phyloP scores from a whole-genome alignment of 2,888 invertebrate genomes.

The Periphyllus acericola region DNA sequence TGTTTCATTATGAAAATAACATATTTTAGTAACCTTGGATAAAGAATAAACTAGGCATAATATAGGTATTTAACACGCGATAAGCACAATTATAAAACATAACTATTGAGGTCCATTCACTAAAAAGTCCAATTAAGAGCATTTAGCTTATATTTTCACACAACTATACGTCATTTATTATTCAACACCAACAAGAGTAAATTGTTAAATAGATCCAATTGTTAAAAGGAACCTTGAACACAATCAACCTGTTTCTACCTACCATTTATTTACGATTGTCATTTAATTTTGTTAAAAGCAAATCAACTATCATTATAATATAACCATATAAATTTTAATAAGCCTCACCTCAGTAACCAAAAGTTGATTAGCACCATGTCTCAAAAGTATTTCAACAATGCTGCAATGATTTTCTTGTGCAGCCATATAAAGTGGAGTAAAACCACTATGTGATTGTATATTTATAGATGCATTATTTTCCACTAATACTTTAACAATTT shows the following conservation, averaged over 20 bases:
- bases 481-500: conserved; percentile 90
- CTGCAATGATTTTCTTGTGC: conserved; percentile 96
- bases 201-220: conserved; percentile 49
- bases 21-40: conserved; percentile 36
- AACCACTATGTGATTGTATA: conserved; percentile 95
- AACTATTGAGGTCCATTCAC: conserved; percentile 39
- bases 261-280: conserved; percentile 30
- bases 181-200: conserved; percentile 54
- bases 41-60: not conserved
- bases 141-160: conserved; percentile 36
- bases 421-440: conserved; percentile 98
- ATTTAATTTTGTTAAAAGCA: conserved; percentile 25
- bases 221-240: conserved; percentile 49
- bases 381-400: conserved; percentile 89
- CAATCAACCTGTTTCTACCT: conserved; percentile 49
- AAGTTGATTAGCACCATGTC: conserved; percentile 94
- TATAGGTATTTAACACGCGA: conserved; percentile 16
- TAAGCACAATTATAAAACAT: conserved; percentile 12
- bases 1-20: not conserved
- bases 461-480: conserved; percentile 94
- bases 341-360: conserved; percentile 88
- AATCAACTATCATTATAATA: conserved; percentile 9
- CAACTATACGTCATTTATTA: conserved; percentile 42
- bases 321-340: not conserved
- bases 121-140: conserved; percentile 49